Evolutionary conservation across 2,888 invertebrate genomes (phyloP).

Genomic region (Atherix ibis): DNA sequence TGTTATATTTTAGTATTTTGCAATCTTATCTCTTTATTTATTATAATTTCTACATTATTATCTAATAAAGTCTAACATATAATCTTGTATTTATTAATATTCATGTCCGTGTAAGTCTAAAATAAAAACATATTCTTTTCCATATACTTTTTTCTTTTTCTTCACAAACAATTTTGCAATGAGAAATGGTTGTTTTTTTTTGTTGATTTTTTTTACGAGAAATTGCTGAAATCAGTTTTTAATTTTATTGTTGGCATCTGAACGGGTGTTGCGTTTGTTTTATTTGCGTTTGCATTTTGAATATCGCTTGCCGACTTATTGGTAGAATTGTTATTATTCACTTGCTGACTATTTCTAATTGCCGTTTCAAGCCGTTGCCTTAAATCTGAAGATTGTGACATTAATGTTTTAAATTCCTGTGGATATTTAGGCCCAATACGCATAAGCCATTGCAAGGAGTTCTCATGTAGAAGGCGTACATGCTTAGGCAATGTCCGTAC

Average conservation of each 20-base stretch:
- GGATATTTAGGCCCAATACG: slow-evolving; percentile 87
- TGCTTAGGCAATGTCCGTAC: slow-evolving; percentile 44
- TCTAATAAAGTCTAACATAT: no score
- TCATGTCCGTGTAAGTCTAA: no score
- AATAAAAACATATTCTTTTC: no score
- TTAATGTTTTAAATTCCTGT: slow-evolving; percentile 81
- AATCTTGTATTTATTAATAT: no score
- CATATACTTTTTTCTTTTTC: no score
- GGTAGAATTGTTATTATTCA: slow-evolving; percentile 28
- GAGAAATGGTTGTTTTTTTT: no score
- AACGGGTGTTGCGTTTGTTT: slow-evolving; percentile 18
- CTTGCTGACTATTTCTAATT: slow-evolving; percentile 54
- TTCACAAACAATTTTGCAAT: no score
- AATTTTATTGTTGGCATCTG: slow-evolving; percentile 68
- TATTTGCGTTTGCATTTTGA: slow-evolving; percentile 29
- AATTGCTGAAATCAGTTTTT: slow-evolving; percentile 91
- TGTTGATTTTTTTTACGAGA: slow-evolving; percentile 39
- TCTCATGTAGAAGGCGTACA: slow-evolving; percentile 64
- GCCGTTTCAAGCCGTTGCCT: slow-evolving; percentile 73
- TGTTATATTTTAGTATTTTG: no score
- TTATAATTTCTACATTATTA: no score
- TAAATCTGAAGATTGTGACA: slow-evolving; percentile 68
- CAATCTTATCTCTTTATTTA: no score
- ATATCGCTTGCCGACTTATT: slow-evolving; percentile 35
- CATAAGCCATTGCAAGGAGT: slow-evolving; percentile 77